Evolutionary conservation across 2,888 invertebrate species (phyloP), one percentile per base, ranked within the genome.

Genomic region (Polia nebulosa): DNA sequence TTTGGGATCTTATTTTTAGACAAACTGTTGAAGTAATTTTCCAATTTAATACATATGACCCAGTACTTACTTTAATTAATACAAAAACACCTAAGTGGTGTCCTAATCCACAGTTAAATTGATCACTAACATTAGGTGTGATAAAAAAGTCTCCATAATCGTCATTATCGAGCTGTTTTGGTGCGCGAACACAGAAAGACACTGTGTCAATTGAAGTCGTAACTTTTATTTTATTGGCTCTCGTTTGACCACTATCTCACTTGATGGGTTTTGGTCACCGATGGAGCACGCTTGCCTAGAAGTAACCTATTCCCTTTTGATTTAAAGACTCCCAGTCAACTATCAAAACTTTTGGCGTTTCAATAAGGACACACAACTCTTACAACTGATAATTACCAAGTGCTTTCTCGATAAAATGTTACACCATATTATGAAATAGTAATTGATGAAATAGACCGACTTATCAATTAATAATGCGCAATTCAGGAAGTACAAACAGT

Each of bases 51-150:
- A 20, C 11, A 45, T 4, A 13, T 20, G 32, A 15, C 4, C 0
- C 5, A n/a, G 41, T 36, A 25, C n/a, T n/a, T 41, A 41, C 20
- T 29, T 25, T 27, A 41, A 53, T 58, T 22, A 44, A 39, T 44
- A 25, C n/a, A 67, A 69, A 73, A 61, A 61, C 29, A 39, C 0
- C 3, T 13, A 62, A 62, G 9, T 13, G 8, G 17, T 44, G 22
- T 69, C 36, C 27, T 47, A 53, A 58, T 3, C 9, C 17, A 7
- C 5, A 15, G 32, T 61, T 49, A 49, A 29, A 68, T 61, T 32
- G 39, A 51, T 59, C 22, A 45, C 15, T 27, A 9, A 15, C 44
- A 44, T 36, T 55, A 20, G 0, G 1, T 13, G n/a, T 17, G 13
- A 32, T 20, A 20, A 62, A 73, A 74, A 69, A 58, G 25, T 45